Percentiles rank a stretch among this genome's conserved stretches.
phyloP scores from a whole-genome alignment of 2,888 invertebrate species.

The Drosophila mulleri region DNA sequence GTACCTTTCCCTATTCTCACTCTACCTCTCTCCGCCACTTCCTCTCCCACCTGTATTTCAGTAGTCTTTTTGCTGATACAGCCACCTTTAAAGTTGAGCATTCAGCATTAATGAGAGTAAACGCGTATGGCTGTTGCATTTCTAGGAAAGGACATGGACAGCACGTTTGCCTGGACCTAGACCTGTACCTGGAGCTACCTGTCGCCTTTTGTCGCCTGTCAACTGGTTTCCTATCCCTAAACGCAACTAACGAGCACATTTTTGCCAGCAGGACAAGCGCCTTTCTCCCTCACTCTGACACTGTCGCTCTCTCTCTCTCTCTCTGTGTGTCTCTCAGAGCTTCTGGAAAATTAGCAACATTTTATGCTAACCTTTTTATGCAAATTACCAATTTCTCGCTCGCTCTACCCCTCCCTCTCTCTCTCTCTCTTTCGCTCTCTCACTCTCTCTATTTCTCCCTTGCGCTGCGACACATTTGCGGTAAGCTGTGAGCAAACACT shows the following conservation, averaged over 20 bases:
- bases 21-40: conserved; percentile 3
- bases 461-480: conserved; percentile 62
- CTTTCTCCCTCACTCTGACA: background rate
- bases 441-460: background rate
- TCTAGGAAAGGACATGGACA: conserved; percentile 2
- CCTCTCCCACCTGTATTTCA: background rate
- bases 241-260: conserved; percentile 51
- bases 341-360: conserved; percentile 66
- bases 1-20: background rate
- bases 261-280: conserved; percentile 16
- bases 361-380: conserved; percentile 78
- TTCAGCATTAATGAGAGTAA: conserved; percentile 58
- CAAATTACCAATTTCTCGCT: conserved; percentile 58
- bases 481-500: conserved; percentile 66
- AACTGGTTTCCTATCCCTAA: conserved; percentile 43
- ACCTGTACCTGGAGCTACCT: conserved; percentile 1
- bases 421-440: background rate
- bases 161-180: background rate
- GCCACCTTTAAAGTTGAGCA: conserved; percentile 52
- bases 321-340: background rate
- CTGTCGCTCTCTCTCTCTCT: background rate
- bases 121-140: conserved; percentile 15
- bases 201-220: conserved; percentile 36
- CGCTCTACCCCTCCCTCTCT: background rate
- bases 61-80: conserved; percentile 38